These are phyloP conservation scores for Oeneis ivallda DNA, from an alignment of 2,888 invertebrate genomes.

Conservation along the genomic window DNA sequence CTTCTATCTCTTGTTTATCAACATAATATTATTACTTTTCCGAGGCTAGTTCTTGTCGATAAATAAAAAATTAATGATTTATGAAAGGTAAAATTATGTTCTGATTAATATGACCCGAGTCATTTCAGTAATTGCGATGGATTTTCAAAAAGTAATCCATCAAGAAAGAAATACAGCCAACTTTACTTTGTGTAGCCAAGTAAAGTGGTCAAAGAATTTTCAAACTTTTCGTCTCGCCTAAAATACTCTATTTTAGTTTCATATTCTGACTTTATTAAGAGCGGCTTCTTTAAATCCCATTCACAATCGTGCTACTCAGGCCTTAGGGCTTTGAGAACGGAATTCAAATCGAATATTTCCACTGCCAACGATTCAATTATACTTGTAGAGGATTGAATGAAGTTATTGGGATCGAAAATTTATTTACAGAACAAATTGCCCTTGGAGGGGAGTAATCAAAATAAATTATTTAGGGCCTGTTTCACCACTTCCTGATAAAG, in stretches of 20 bases:
- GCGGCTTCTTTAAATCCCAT: slow-evolving; percentile 10
- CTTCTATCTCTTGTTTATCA: too few species aligned
- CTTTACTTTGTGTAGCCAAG: not conserved
- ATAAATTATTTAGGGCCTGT: not conserved
- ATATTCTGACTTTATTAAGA: slow-evolving; percentile 16
- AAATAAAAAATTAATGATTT: too few species aligned
- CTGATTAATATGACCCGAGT: too few species aligned
- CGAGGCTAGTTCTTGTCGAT: too few species aligned
- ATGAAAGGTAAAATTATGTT: too few species aligned
- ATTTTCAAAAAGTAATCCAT: too few species aligned
- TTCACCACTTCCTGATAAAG: too few species aligned
- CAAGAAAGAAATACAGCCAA: not conserved
- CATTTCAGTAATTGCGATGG: too few species aligned
- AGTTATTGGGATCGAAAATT: slow-evolving; percentile 12
- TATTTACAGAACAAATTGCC: slow-evolving; percentile 18
- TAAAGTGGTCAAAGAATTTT: not conserved
- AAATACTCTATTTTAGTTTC: not conserved
- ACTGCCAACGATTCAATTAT: slow-evolving; percentile 23
- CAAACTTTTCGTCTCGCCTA: not conserved
- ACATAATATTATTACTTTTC: too few species aligned
- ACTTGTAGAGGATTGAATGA: slow-evolving; percentile 13
- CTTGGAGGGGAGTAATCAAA: not conserved
- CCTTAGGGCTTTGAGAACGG: slow-evolving; percentile 17
- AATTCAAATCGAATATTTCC: slow-evolving; percentile 22
- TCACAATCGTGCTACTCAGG: slow-evolving; percentile 5